Evolutionary conservation across 2,113 vertebrate species (phyloP).

Genomic region (Micromys minutus): DNA sequence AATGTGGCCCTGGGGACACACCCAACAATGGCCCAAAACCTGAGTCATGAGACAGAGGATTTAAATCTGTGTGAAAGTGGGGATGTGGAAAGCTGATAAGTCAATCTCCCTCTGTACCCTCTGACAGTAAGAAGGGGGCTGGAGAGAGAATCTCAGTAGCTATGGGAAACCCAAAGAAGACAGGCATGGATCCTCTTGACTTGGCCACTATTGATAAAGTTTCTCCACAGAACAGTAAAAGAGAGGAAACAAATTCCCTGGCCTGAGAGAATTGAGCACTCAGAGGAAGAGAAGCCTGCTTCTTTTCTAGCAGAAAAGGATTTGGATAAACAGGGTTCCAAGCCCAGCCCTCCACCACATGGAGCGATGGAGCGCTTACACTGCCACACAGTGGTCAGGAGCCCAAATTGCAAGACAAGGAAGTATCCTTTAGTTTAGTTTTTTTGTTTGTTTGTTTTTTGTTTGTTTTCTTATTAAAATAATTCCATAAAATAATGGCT

Average conservation of each 20-base stretch:
- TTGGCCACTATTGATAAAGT: neutral
- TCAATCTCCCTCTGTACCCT: neutral
- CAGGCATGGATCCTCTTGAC: neutral
- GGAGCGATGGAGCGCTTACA: neutral
- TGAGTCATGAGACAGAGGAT: neutral
- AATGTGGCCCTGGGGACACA: neutral
- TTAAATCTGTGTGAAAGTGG: neutral
- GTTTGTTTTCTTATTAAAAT: neutral
- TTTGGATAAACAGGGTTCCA: neutral
- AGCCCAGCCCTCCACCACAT: neutral
- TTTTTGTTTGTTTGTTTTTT: no score
- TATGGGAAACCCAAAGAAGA: neutral
- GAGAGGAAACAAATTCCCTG: neutral
- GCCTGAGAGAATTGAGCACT: neutral
- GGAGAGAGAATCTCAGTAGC: neutral
- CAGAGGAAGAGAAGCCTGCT: neutral
- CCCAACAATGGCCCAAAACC: neutral
- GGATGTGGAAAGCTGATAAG: neutral
- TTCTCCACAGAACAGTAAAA: neutral
- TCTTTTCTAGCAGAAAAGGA: neutral
- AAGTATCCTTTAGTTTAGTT: neutral
- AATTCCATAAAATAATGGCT: neutral
- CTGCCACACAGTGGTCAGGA: slow-evolving; percentile 30
- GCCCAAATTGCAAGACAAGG: slow-evolving; percentile 44
- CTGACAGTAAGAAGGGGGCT: neutral